phyloP scores from a whole-genome alignment of 2,888 invertebrate genomes.

The Charanyca ferruginea region DNA sequence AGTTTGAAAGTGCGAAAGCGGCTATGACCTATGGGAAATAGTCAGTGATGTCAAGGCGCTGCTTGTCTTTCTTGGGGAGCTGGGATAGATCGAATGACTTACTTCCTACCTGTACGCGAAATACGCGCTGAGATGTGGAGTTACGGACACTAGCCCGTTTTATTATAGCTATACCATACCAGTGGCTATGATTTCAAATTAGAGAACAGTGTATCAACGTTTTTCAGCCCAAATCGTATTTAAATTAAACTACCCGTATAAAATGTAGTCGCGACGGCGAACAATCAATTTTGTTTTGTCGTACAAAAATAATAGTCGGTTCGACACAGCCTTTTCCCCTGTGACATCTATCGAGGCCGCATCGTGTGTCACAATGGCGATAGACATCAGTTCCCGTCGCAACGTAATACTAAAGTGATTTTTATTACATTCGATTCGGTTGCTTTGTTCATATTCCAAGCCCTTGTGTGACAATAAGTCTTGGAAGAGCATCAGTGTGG shows the following conservation, averaged over 20 bases:
- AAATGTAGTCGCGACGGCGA: conserved; percentile 70
- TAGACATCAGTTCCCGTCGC: conserved; percentile 89
- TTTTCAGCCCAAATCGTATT: conserved; percentile 55
- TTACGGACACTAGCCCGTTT: too few relatives aligned
- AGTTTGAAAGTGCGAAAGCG: neutral
- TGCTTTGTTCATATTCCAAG: conserved; percentile 87
- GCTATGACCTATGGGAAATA: too few relatives aligned
- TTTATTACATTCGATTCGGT: conserved; percentile 90
- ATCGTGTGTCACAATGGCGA: conserved; percentile 88
- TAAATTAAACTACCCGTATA: conserved; percentile 67
- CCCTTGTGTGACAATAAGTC: conserved; percentile 80
- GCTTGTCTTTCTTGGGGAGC: too few relatives aligned
- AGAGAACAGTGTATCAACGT: conserved; percentile 22
- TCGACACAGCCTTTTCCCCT: conserved; percentile 83
- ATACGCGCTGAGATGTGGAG: too few relatives aligned
- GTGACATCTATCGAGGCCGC: conserved; percentile 87
- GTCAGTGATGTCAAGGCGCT: too few relatives aligned
- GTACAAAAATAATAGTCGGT: conserved; percentile 88
- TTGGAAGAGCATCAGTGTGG: conserved; percentile 74
- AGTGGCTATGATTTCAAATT: conserved; percentile 20
- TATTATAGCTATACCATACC: too few relatives aligned
- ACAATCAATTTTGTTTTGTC: conserved; percentile 87
- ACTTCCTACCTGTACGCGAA: too few relatives aligned
- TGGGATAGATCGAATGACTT: too few relatives aligned
- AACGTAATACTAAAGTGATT: conserved; percentile 89